Base-by-base conservation (phyloP, 2,888 invertebrate species). In the Perdita meconis region DNA sequence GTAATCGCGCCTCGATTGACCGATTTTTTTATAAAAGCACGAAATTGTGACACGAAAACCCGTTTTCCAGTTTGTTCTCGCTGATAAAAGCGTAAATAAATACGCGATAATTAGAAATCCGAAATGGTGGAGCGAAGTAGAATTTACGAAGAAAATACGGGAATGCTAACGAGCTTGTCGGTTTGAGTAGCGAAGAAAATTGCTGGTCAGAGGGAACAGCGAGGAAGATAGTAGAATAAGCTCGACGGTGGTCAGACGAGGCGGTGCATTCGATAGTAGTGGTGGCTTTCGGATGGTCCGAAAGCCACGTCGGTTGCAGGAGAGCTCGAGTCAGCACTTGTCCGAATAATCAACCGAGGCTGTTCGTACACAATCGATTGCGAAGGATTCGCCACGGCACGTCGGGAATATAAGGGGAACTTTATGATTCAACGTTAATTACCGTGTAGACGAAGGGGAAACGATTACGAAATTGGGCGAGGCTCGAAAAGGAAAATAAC, bases 1-100 rank as follows among this genome's bases (percentile, higher is more conserved):
- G 57, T 66, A 79, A 80, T 76, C 50, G 61, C 59, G 60, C 73
- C 65, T 71, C 78, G 50, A 60, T 61, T 68, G 65, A 44, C 22
- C 6, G 2, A 4, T 6, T 4, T 30, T 2, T 30, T 30, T 6
- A 30, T 30, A 30, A 30, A 30, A 30, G 6, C 6, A 30, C 30
- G 30, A 30, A 30, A 30, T 30, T 4, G 30, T 30, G n/a, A n/a
- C n/a, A n/a, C n/a, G n/a, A n/a, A n/a, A n/a, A n/a, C n/a, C n/a
- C n/a, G n/a, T n/a, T n/a, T n/a, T n/a, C n/a, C n/a, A n/a, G n/a
- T n/a, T n/a, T n/a, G n/a, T n/a, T n/a, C n/a, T n/a, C n/a, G n/a
- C n/a, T n/a, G n/a, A n/a, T n/a, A n/a, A n/a, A n/a, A n/a, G n/a
- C n/a, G n/a, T n/a, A n/a, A n/a, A n/a, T n/a, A n/a, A n/a, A n/a